These are phyloP conservation scores for Rhinogobio ventralis DNA, from an alignment of 2,797 vertebrate species.

Conservation along the genomic window DNA sequence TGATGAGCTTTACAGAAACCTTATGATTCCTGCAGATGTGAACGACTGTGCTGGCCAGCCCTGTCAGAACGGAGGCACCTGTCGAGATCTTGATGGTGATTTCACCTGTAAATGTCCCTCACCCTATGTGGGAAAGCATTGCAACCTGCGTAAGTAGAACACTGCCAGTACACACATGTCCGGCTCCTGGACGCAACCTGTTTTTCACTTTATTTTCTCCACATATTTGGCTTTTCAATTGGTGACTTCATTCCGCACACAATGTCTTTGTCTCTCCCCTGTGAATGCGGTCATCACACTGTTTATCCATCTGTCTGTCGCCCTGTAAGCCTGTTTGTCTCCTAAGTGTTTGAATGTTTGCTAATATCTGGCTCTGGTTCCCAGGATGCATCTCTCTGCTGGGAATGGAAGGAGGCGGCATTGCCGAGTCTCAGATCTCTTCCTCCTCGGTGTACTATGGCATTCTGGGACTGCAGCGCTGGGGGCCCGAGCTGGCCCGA, in stretches of 20 bases:
- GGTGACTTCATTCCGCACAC: neutral
- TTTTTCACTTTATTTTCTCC: neutral
- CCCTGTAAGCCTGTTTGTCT: slow-evolving; percentile 28
- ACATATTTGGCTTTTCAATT: neutral
- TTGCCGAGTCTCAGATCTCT: slow-evolving; percentile 87
- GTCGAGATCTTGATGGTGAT: slow-evolving; percentile 80
- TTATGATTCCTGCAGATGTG: slow-evolving; percentile 68
- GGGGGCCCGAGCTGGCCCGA: slow-evolving; percentile 90
- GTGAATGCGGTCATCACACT: slow-evolving; percentile 49
- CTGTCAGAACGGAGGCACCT: slow-evolving; percentile 84
- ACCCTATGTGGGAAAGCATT: slow-evolving; percentile 85
- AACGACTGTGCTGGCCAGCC: slow-evolving; percentile 81
- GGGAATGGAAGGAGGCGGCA: slow-evolving; percentile 91
- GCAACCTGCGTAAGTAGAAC: slow-evolving; percentile 79
- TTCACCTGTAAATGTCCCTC: slow-evolving; percentile 85
- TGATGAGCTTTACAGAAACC: neutral
- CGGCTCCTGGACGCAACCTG: neutral
- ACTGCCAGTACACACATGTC: neutral
- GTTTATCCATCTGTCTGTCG: slow-evolving; percentile 50
- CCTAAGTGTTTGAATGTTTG: neutral
- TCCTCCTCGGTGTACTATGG: slow-evolving; percentile 88
- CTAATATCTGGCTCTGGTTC: slow-evolving; percentile 46
- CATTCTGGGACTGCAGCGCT: slow-evolving; percentile 92
- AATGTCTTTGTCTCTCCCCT: slow-evolving; percentile 33
- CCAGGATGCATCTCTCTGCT: slow-evolving; percentile 86